These are phyloP conservation scores for Enteromius paludinosus DNA, from an alignment of 2,797 vertebrate species.

Conservation along the genomic window DNA sequence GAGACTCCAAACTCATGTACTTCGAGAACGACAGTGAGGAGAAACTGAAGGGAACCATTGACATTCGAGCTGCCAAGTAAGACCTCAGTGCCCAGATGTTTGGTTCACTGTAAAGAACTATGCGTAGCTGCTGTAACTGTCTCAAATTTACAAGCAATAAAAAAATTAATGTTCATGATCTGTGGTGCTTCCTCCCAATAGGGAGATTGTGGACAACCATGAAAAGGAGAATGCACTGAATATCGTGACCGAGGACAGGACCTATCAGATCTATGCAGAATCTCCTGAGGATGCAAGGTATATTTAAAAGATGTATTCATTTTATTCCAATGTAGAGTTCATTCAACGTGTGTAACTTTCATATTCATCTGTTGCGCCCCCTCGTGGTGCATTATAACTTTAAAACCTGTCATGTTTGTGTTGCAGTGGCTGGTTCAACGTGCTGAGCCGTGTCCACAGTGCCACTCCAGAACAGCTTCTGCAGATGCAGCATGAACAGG, in stretches of 20 bases:
- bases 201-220: constrained; percentile 93
- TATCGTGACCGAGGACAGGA: constrained; percentile 88
- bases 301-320: background rate
- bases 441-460: constrained; percentile 85
- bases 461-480: constrained; percentile 81
- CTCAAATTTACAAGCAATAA: background rate
- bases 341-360: background rate
- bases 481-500: constrained; percentile 87
- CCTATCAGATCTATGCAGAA: constrained; percentile 93
- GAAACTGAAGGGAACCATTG: constrained; percentile 89
- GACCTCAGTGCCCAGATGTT: constrained; percentile 49
- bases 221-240: constrained; percentile 94
- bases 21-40: constrained; percentile 92
- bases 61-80: constrained; percentile 86
- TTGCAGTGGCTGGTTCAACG: constrained; percentile 85
- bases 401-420: constrained; percentile 60
- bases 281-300: constrained; percentile 94
- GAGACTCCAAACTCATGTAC: constrained; percentile 90
- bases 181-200: constrained; percentile 58
- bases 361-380: constrained; percentile 65
- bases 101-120: background rate
- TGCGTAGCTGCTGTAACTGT: background rate
- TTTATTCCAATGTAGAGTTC: background rate
- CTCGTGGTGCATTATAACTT: constrained; percentile 65
- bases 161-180: background rate